A percentile compares a stretch with the other conserved stretches of the same genome.
Conservation (phyloP, 2,888 invertebrate genomes). For the Operophtera brumata region DNA sequence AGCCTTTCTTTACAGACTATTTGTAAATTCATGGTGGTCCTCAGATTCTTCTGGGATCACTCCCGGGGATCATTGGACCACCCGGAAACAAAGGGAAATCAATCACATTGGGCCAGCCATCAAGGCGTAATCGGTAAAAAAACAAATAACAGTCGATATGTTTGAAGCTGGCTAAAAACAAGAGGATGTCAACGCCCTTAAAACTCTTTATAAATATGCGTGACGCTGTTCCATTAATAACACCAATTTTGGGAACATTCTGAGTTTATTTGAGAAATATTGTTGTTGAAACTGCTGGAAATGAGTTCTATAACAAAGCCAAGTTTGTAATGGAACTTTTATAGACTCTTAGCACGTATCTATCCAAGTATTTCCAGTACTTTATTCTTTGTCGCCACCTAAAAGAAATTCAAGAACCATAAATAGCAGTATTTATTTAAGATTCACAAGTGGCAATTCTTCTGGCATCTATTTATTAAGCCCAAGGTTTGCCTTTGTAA, state of each 20-base stretch:
- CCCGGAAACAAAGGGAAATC: too few species aligned
- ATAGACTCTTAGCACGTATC: neutral
- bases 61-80: too few species aligned
- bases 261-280: conserved; percentile 25
- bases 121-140: too few species aligned
- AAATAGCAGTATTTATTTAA: neutral
- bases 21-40: too few species aligned
- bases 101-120: too few species aligned
- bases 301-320: conserved; percentile 7
- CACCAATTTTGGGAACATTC: conserved; percentile 21
- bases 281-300: conserved; percentile 9
- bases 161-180: neutral
- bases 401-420: neutral
- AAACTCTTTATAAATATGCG: conserved; percentile 25
- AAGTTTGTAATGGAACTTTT: conserved; percentile 1
- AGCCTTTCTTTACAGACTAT: too few species aligned
- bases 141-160: too few species aligned
- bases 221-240: conserved; percentile 32
- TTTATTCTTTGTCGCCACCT: neutral
- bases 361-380: neutral
- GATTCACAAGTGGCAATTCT: neutral
- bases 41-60: too few species aligned
- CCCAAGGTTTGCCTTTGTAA: neutral
- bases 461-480: neutral
- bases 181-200: conserved; percentile 28